Base-by-base conservation (phyloP, 2,113 vertebrate species). In the Elephas maximus region DNA sequence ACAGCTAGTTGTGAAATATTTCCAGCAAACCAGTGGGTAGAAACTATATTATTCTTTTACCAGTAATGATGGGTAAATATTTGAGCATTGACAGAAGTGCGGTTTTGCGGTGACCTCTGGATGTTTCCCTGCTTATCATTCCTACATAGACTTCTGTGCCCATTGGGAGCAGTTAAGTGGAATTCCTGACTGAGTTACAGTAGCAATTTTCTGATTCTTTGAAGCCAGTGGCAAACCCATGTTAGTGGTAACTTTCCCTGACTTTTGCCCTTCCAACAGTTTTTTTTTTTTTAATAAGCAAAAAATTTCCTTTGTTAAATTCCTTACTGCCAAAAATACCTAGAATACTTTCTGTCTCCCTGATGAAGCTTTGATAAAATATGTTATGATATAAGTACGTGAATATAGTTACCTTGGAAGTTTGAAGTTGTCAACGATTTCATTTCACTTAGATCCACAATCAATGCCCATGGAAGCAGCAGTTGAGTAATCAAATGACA, bases 41-140 rank as follows among this genome's bases (percentile, higher is more conserved):
- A 80, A 87, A 93, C 8, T 15, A 30, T 62, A 60, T 63, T 76
- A 62, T 82, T 90, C 62, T n/a, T 94, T 93, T 90, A 88, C 76
- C 48, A 57, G 21, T 79, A 85, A 18, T 76, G 33, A n/a, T 41
- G 87, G 57, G 67, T 15, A 91, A 24, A 65, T 80, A 88, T 53
- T 15, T 78, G 67, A 60, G 17, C 23, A 53, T 69, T 91, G 37
- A 51, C 1, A 53, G 9, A 82, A 94, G 10, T 77, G 33, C 88
- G 18, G 14, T 23, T 93, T 83, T 92, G 11, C 24, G 57, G 85
- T 62, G 24, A 37, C 45, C 41, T 81, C 65, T 92, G 57, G 57
- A 74, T 78, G 11, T 71, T 57, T 0, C 28, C 28, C 26, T 88
- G 44, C 26, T 88, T 91, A 60, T 81, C 45, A 20, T 82, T 41